phyloP scores from a whole-genome alignment of 2,113 vertebrate genomes.

The Hydrolagus affinis region DNA sequence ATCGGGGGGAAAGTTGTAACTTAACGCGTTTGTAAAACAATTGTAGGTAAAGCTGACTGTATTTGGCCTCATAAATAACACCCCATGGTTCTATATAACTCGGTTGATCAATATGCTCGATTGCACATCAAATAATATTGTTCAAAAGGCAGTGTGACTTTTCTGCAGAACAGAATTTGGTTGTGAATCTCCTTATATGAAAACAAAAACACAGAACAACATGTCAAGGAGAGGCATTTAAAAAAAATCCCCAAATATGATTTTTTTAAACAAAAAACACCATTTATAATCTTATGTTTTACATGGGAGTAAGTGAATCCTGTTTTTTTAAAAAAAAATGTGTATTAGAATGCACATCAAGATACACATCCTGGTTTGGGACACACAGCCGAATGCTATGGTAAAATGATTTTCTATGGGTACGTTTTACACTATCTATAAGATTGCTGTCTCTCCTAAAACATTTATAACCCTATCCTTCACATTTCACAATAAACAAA shows the following conservation, averaged over 20 bases:
- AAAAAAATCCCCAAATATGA: background rate
- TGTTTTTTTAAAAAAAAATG: too few species aligned
- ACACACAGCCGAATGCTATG: background rate
- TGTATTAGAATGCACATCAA: too few species aligned
- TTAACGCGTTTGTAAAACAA: background rate
- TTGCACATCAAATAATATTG: background rate
- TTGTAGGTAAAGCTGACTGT: background rate
- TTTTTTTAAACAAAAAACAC: too few species aligned
- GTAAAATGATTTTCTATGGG: background rate
- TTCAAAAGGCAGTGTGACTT: background rate
- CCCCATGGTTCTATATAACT: background rate
- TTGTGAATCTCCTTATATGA: background rate
- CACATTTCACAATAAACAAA: too few species aligned
- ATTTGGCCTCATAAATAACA: background rate
- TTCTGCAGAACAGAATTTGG: background rate
- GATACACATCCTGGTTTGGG: too few species aligned
- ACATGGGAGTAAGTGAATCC: background rate
- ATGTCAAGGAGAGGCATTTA: background rate
- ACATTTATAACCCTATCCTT: background rate
- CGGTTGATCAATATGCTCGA: background rate
- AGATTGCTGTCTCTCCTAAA: background rate
- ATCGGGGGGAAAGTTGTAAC: background rate
- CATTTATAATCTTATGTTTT: background rate
- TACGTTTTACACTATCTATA: background rate
- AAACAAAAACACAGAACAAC: background rate